These are phyloP conservation scores for Trichonephila clavata DNA, from an alignment of 1,140 invertebrate genomes.

Conservation along the genomic window DNA sequence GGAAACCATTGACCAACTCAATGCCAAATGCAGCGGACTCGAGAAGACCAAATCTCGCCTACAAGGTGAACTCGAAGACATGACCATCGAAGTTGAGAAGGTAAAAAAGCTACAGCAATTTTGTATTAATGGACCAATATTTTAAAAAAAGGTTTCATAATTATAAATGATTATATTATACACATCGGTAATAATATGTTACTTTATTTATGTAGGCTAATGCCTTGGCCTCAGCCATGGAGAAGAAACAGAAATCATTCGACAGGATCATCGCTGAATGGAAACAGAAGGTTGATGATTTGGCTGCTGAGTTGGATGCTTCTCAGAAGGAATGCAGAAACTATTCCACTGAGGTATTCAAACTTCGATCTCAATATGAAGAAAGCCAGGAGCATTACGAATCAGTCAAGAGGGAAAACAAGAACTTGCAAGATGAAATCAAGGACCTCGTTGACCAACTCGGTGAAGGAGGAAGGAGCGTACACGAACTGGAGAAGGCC, in stretches of 20 bases:
- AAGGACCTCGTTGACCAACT: constrained; percentile 99
- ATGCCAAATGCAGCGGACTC: constrained; percentile 96
- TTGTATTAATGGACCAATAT: too few relatives aligned
- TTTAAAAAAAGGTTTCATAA: too few relatives aligned
- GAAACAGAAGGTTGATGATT: constrained; percentile 99
- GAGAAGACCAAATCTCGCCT: constrained; percentile 99
- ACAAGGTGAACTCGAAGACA: constrained; percentile 98
- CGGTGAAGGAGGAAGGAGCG: constrained; percentile 95
- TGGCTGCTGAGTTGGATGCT: constrained; percentile 97
- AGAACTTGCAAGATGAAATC: constrained; percentile 99
- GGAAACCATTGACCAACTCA: constrained; percentile 97
- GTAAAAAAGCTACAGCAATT: constrained; percentile 49
- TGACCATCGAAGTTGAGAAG: constrained; percentile 97
- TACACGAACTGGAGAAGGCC: constrained; percentile 99
- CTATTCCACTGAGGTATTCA: constrained; percentile 99
- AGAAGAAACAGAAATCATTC: constrained; percentile 99
- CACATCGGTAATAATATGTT: background rate
- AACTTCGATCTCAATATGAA: constrained; percentile 98
- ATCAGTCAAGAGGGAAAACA: constrained; percentile 98
- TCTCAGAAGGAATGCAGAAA: constrained; percentile 99
- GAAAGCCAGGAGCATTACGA: constrained; percentile 98
- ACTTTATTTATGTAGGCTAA: constrained; percentile 85
- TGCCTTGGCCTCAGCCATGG: constrained; percentile 95
- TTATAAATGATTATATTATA: too few relatives aligned
- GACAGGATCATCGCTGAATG: constrained; percentile 99